A percentile compares a stretch with the other conserved stretches of the same genome.
Evolutionary conservation across 2,797 vertebrate genomes (phyloP).

Genomic region (Allobates femoralis): DNA sequence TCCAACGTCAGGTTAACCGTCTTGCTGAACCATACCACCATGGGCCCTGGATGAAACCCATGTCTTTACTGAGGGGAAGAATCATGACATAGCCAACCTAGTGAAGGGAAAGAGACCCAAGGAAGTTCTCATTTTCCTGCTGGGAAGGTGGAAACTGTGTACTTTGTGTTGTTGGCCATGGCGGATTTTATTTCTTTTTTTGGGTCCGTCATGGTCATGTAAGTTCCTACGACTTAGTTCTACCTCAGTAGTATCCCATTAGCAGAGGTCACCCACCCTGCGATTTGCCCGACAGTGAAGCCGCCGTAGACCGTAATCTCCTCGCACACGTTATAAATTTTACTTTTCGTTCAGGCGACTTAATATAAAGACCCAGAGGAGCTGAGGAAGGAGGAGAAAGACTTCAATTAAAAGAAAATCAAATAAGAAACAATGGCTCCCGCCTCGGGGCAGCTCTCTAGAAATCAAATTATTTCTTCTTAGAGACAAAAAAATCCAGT

Average conservation of each 20-base stretch:
- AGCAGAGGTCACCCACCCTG: background rate
- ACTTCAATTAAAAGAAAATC: constrained; percentile 61
- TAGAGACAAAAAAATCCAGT: constrained; percentile 41
- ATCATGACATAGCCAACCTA: background rate
- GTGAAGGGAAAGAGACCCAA: background rate
- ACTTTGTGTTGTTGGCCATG: background rate
- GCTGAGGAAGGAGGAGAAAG: background rate
- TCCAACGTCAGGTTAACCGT: background rate
- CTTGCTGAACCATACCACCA: too few relatives aligned
- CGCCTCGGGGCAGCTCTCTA: constrained; percentile 53
- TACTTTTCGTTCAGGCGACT: constrained; percentile 28
- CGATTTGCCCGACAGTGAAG: too few relatives aligned
- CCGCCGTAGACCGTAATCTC: constrained; percentile 2
- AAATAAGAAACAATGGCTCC: constrained; percentile 55
- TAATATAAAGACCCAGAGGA: constrained; percentile 31
- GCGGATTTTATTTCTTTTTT: background rate
- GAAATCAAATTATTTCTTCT: constrained; percentile 63
- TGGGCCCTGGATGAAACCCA: background rate
- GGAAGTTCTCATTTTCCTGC: background rate
- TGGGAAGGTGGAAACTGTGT: background rate
- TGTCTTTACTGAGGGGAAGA: background rate
- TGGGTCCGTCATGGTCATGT: background rate
- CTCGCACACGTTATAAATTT: constrained; percentile 1
- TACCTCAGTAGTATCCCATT: background rate
- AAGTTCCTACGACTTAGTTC: background rate